Evolutionary conservation across 2,888 invertebrate species (phyloP).

Genomic region (Galerucella pusilla): DNA sequence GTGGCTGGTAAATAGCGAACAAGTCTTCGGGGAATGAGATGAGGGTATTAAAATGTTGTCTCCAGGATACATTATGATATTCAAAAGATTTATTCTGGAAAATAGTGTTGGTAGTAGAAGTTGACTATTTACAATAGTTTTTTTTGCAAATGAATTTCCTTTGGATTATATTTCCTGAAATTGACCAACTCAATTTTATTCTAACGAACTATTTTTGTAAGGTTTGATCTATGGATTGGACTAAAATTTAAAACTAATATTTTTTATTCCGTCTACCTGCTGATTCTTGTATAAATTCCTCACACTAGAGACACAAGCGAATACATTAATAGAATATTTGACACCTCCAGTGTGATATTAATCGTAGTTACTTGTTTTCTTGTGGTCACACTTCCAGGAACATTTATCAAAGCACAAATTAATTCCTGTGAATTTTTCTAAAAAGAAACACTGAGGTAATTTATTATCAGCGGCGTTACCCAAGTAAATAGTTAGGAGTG

Average conservation of each 20-base stretch:
- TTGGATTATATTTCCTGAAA: too few species aligned
- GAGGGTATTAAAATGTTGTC: too few species aligned
- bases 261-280: conserved; percentile 32
- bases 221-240: not conserved
- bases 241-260: conserved; percentile 26
- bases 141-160: too few species aligned
- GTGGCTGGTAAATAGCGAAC: too few species aligned
- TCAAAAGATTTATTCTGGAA: too few species aligned
- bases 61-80: too few species aligned
- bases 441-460: not conserved
- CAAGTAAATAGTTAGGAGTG: not conserved
- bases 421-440: conserved; percentile 41
- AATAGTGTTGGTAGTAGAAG: too few species aligned
- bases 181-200: too few species aligned
- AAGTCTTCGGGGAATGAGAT: too few species aligned
- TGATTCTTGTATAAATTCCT: conserved; percentile 31
- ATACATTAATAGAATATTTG: conserved; percentile 39
- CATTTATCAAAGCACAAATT: conserved; percentile 40
- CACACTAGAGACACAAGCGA: conserved; percentile 35
- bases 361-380: conserved; percentile 39
- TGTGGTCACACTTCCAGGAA: conserved; percentile 39
- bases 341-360: conserved; percentile 41
- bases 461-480: conserved; percentile 7
- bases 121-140: too few species aligned
- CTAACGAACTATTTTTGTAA: not conserved